Conservation (phyloP, 2,888 invertebrate genomes). For the Acanthosepion esculentum region DNA sequence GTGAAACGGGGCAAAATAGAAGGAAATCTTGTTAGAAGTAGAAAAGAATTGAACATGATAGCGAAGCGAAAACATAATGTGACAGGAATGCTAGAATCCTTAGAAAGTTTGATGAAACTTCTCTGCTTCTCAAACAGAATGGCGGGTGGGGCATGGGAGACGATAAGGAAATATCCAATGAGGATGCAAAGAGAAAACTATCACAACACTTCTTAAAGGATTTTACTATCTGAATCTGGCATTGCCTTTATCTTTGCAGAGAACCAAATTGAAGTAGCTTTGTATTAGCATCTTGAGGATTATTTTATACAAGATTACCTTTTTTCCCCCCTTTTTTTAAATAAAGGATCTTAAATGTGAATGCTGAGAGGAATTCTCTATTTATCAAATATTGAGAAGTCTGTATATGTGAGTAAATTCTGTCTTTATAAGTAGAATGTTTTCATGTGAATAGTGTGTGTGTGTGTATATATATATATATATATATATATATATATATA, state of each 20-base stretch:
- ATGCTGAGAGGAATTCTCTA: too few species aligned
- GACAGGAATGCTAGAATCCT: neutral
- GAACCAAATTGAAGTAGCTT: neutral
- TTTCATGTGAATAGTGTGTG: neutral
- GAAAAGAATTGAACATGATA: neutral
- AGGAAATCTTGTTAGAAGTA: too few species aligned
- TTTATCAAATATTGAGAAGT: neutral
- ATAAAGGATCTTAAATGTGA: neutral
- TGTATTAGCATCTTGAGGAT: neutral
- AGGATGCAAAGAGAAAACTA: neutral
- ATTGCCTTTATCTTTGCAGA: neutral
- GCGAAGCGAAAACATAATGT: neutral
- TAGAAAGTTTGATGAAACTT: neutral
- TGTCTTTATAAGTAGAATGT: neutral
- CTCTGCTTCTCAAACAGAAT: neutral
- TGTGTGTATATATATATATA: slow-evolving; percentile 8
- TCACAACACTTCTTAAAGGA: neutral
- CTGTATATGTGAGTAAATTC: neutral
- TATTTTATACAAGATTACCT: neutral
- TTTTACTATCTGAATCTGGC: neutral
- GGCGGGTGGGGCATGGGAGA: neutral
- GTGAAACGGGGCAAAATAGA: too few species aligned
- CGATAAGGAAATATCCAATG: neutral
- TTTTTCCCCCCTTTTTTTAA: neutral
- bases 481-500: too few species aligned